Evolutionary conservation across 2,797 vertebrate genomes (phyloP).

Genomic region (Hipposideros larvatus): DNA sequence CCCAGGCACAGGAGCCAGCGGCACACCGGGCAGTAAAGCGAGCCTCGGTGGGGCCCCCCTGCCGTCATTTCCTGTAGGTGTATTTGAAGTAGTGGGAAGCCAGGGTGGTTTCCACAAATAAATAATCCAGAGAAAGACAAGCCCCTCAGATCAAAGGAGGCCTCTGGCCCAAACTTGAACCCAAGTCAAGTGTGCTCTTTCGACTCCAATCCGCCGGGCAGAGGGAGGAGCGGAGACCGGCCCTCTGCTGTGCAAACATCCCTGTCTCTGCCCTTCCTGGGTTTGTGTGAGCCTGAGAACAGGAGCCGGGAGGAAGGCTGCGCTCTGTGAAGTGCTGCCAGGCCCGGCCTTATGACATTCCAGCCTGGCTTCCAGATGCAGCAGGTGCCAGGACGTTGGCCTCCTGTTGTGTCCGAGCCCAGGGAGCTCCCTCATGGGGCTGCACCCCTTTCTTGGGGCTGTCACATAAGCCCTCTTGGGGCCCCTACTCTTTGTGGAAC

Average conservation of each 20-base stretch:
- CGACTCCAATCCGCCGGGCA: not conserved
- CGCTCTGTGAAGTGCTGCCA: conserved; percentile 51
- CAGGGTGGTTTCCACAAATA: conserved; percentile 56
- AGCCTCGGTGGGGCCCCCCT: not conserved
- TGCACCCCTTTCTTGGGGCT: not conserved
- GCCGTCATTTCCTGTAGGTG: conserved; percentile 47
- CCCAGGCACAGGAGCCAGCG: not conserved
- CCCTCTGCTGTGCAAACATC: not conserved
- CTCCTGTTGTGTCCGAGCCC: not conserved
- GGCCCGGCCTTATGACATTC: conserved; percentile 2
- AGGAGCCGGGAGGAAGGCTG: not conserved
- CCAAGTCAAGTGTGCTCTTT: not conserved
- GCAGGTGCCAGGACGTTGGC: conserved; percentile 5
- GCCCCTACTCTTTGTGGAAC: too few relatives aligned
- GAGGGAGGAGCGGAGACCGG: not conserved
- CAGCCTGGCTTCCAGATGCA: not conserved
- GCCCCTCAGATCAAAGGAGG: conserved; percentile 67
- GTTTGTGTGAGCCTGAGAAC: conserved; percentile 62
- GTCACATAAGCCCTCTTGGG: not conserved
- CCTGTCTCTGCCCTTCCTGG: conserved; percentile 62
- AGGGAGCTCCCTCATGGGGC: not conserved
- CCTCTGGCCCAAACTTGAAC: conserved; percentile 9
- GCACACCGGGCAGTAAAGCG: not conserved
- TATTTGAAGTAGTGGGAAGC: conserved; percentile 58
- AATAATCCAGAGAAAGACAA: conserved; percentile 44